Percentiles rank a stretch among this genome's conserved stretches.
Evolutionary conservation across 2,888 invertebrate species (phyloP).

Genomic region (Meiosimyza platycephala): DNA sequence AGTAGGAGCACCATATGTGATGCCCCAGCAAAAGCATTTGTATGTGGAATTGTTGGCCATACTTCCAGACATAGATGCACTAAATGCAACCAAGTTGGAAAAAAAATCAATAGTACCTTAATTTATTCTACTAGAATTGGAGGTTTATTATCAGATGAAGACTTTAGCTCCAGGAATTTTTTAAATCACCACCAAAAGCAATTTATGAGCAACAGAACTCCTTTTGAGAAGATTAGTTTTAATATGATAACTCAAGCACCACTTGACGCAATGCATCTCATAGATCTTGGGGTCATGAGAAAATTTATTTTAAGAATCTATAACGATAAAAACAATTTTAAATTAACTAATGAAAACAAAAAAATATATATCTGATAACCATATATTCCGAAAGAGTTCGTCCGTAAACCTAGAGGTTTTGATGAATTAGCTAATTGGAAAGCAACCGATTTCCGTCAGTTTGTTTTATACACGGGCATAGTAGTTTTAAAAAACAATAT

Average conservation of each 20-base stretch:
- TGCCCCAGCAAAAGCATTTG: too few relatives aligned
- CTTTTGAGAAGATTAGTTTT: conserved; percentile 20
- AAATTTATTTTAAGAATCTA: conserved; percentile 20
- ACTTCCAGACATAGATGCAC: too few relatives aligned
- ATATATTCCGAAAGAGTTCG: conserved; percentile 25
- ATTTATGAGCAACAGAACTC: conserved; percentile 4
- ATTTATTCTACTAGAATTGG: conserved; percentile 32
- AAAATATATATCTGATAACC: conserved; percentile 12
- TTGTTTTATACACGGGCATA: conserved; percentile 32
- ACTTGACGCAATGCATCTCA: conserved; percentile 32
- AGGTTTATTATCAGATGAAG: conserved; percentile 18
- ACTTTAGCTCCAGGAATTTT: conserved; percentile 25
- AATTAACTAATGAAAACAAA: conserved; percentile 7
- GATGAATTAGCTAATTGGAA: conserved; percentile 36
- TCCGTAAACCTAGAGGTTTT: conserved; percentile 33
- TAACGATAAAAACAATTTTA: conserved; percentile 15
- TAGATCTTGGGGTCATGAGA: conserved; percentile 26
- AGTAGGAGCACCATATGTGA: too few relatives aligned
- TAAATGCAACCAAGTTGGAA: too few relatives aligned
- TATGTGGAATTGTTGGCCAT: too few relatives aligned
- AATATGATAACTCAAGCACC: conserved; percentile 31
- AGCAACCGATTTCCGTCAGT: conserved; percentile 36
- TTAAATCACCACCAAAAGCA: conserved; percentile 22
- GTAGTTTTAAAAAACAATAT: conserved; percentile 25
- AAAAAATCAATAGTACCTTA: too few relatives aligned